phyloP scores from a whole-genome alignment of 1,140 invertebrate genomes.

The Diabrotica undecimpunctata region DNA sequence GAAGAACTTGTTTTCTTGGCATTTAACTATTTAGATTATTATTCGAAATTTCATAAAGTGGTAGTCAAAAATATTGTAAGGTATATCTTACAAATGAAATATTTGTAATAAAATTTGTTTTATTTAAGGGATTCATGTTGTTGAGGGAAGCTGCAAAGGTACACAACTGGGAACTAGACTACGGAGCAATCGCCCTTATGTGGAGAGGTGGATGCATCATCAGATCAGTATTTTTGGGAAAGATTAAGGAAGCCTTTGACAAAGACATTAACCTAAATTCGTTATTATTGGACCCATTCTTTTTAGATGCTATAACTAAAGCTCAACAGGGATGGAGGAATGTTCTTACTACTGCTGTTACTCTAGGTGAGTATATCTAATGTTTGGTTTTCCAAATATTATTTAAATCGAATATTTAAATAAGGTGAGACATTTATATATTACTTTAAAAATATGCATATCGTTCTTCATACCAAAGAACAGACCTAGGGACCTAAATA shows the following conservation, averaged over 20 bases:
- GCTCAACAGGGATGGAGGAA: constrained; percentile 73
- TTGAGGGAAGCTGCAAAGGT: constrained; percentile 88
- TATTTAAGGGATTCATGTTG: constrained; percentile 83
- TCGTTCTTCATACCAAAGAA: too few species aligned
- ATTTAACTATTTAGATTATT: too few species aligned
- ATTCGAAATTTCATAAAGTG: too few species aligned
- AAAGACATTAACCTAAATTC: constrained; percentile 87
- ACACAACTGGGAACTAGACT: constrained; percentile 94
- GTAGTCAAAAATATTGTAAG: too few species aligned
- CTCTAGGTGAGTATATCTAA: constrained; percentile 29
- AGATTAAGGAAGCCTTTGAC: constrained; percentile 95
- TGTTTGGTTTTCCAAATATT: too few species aligned
- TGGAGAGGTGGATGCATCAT: constrained; percentile 99
- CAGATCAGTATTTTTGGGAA: constrained; percentile 91
- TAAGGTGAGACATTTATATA: too few species aligned
- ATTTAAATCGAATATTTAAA: too few species aligned
- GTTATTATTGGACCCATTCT: constrained; percentile 94
- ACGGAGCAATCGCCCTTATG: constrained; percentile 98
- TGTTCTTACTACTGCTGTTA: constrained; percentile 61
- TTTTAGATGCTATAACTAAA: constrained; percentile 76
- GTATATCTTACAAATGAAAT: too few species aligned
- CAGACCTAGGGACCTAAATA: too few species aligned
- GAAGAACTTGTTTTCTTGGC: too few species aligned
- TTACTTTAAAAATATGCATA: too few species aligned
- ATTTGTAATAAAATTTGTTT: not conserved